phyloP scores from a whole-genome alignment of 2,113 vertebrate species.

The Thryonomys swinderianus region DNA sequence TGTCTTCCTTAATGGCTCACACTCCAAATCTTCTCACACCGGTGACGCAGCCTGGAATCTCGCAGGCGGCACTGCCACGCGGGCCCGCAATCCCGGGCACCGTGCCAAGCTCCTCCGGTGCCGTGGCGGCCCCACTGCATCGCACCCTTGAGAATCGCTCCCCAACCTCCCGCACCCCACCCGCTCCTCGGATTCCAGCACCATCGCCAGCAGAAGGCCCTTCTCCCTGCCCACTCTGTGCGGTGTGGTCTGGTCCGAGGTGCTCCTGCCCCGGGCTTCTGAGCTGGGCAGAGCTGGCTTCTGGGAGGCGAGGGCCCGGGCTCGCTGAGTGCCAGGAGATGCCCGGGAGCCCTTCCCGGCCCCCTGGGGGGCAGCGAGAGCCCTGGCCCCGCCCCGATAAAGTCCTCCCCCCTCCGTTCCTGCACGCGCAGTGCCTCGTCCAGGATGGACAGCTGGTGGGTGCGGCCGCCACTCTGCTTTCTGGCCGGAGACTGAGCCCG shows the following conservation, averaged over 20 bases:
- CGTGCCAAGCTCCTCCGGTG: neutral
- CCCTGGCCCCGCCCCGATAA: too few relatives aligned
- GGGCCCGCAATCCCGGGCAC: neutral
- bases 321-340: too few relatives aligned
- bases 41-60: neutral
- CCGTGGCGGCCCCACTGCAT: neutral
- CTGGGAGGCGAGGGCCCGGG: too few relatives aligned
- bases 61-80: neutral
- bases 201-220: neutral
- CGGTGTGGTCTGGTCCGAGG: neutral
- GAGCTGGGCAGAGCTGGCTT: too few relatives aligned
- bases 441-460: neutral
- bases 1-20: neutral
- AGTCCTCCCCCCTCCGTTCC: too few relatives aligned
- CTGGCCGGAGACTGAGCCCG: neutral
- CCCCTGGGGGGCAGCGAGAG: too few relatives aligned
- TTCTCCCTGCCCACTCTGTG: neutral
- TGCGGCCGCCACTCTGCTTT: neutral
- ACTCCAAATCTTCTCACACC: neutral
- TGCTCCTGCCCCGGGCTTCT: too few relatives aligned
- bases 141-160: neutral
- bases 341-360: too few relatives aligned
- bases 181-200: neutral
- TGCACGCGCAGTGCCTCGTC: neutral
- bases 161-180: neutral